phyloP scores from a whole-genome alignment of 1,140 invertebrate species.

The Hylyphantes graminicola region DNA sequence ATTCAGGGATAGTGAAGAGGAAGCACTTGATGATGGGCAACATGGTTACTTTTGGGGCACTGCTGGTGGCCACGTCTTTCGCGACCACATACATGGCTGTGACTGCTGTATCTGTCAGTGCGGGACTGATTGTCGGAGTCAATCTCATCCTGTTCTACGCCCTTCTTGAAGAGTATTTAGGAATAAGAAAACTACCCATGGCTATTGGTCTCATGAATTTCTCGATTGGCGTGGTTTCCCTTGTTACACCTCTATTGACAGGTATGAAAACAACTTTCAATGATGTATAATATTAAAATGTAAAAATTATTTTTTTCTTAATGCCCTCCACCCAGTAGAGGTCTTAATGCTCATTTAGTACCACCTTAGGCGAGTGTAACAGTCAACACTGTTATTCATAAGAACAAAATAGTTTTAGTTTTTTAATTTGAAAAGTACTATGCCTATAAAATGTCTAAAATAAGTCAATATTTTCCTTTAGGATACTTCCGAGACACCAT shows the following conservation, averaged over 20 bases:
- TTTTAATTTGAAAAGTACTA: too few species aligned
- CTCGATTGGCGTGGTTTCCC: constrained; percentile 37
- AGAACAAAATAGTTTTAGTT: too few species aligned
- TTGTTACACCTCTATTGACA: constrained; percentile 46
- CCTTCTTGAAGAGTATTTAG: constrained; percentile 62
- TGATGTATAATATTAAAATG: not conserved
- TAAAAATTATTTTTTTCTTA: too few species aligned
- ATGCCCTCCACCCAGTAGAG: too few species aligned
- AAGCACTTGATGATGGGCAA: constrained; percentile 54
- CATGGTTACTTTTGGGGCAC: constrained; percentile 51
- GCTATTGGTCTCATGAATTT: constrained; percentile 60
- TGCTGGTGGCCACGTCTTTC: constrained; percentile 46
- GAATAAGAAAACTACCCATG: constrained; percentile 51
- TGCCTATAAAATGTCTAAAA: too few species aligned
- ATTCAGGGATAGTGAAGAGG: constrained; percentile 55
- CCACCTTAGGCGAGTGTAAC: too few species aligned
- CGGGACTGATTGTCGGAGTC: constrained; percentile 52
- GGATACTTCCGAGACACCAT: constrained; percentile 61
- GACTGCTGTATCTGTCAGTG: constrained; percentile 33
- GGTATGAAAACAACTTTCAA: constrained; percentile 22
- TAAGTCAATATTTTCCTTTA: constrained; percentile 9
- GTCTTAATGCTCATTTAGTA: too few species aligned
- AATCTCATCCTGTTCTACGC: constrained; percentile 62
- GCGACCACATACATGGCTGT: constrained; percentile 48
- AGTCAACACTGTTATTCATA: too few species aligned